A percentile compares a stretch with the other conserved stretches of the same genome.
These are phyloP conservation scores for Octodonta nipae DNA, from an alignment of 2,888 invertebrate species.

Conservation along the genomic window DNA sequence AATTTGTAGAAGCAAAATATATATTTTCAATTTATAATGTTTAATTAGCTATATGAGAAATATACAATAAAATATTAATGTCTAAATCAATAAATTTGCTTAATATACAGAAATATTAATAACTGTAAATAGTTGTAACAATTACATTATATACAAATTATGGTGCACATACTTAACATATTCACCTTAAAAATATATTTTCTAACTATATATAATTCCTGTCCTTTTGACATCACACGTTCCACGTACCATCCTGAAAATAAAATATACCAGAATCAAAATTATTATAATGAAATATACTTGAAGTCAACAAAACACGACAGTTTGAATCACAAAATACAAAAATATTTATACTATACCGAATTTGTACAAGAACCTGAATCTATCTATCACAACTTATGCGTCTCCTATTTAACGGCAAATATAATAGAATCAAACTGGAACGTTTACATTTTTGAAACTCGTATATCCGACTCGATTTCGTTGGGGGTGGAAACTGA, in stretches of 20 bases:
- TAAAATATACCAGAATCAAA: too few species aligned
- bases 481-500: too few species aligned
- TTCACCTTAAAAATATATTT: slow-evolving; percentile 13
- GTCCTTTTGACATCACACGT: slow-evolving; percentile 14
- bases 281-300: too few species aligned
- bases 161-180: slow-evolving; percentile 15
- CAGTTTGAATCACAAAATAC: neutral
- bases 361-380: too few species aligned
- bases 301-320: too few species aligned
- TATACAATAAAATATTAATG: slow-evolving; percentile 28
- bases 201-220: slow-evolving; percentile 9
- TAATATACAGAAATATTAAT: slow-evolving; percentile 27
- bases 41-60: slow-evolving; percentile 27
- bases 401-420: too few species aligned
- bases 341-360: neutral
- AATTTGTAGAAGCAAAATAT: too few species aligned
- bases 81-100: slow-evolving; percentile 28
- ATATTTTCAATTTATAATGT: too few species aligned
- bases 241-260: slow-evolving; percentile 11
- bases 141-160: slow-evolving; percentile 29
- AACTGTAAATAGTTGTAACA: slow-evolving; percentile 26
- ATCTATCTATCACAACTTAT: too few species aligned
- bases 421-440: too few species aligned
- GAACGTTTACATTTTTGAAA: too few species aligned
- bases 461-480: too few species aligned